Evolutionary conservation across 2,113 vertebrate genomes (phyloP).

Genomic region (Sisor rabdophorus): DNA sequence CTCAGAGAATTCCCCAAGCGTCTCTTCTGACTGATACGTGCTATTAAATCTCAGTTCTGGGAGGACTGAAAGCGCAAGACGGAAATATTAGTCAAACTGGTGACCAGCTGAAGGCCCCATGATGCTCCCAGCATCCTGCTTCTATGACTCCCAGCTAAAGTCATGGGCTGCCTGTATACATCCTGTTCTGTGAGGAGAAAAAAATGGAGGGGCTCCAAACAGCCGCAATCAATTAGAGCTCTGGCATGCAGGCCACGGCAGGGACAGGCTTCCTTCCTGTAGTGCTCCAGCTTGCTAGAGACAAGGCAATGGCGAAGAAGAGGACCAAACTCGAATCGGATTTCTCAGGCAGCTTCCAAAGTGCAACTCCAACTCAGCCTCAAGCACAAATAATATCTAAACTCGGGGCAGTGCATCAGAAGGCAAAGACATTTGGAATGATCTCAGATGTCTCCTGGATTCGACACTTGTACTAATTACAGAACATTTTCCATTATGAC

Average conservation of each 20-base stretch:
- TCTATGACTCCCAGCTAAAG: constrained; percentile 19
- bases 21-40: constrained; percentile 1
- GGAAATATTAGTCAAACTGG: constrained; percentile 17
- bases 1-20: background rate
- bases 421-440: background rate
- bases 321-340: background rate
- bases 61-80: background rate
- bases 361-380: background rate
- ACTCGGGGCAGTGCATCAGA: background rate
- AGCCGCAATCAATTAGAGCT: constrained; percentile 51
- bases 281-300: constrained; percentile 19
- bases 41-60: constrained; percentile 15
- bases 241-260: constrained; percentile 24
- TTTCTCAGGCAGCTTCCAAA: background rate
- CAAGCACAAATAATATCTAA: background rate
- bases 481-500: background rate
- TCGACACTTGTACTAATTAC: too few relatives aligned
- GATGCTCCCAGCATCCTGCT: constrained; percentile 4
- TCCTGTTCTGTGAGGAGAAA: constrained; percentile 19
- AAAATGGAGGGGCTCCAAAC: constrained; percentile 42
- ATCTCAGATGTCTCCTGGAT: background rate
- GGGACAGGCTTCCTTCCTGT: constrained; percentile 44
- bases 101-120: background rate
- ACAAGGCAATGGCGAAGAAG: background rate
- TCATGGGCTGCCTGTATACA: constrained; percentile 25